Conservation (phyloP, 2,113 vertebrate genomes). For the Cephalophus harveyi region DNA sequence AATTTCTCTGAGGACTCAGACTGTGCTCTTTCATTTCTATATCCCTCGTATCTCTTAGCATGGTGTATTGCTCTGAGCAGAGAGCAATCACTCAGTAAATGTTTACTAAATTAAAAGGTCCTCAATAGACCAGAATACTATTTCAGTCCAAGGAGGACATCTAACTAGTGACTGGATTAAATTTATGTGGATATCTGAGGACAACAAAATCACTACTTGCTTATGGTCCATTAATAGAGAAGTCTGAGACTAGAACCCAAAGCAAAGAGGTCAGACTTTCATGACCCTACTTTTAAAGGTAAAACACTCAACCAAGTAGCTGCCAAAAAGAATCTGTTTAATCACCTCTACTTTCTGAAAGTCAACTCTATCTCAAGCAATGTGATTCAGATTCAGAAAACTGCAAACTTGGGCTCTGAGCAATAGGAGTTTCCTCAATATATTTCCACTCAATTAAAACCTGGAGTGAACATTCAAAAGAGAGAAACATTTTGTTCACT, state of each 20-base stretch:
- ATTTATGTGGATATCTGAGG: background rate
- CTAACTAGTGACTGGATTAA: background rate
- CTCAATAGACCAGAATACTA: background rate
- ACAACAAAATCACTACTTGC: background rate
- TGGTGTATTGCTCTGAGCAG: background rate
- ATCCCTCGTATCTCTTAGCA: background rate
- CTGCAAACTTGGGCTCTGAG: background rate
- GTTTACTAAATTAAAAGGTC: constrained; percentile 37
- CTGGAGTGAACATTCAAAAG: background rate
- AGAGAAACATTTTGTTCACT: background rate
- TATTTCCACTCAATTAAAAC: background rate
- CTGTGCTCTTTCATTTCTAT: background rate
- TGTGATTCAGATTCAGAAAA: background rate
- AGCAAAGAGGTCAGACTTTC: background rate
- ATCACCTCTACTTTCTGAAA: background rate
- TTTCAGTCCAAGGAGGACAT: background rate
- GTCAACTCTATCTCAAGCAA: background rate
- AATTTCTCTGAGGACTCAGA: background rate
- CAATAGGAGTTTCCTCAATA: background rate
- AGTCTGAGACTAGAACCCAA: background rate
- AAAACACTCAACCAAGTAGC: background rate
- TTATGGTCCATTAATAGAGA: background rate
- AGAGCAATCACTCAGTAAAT: background rate
- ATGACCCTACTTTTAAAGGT: background rate
- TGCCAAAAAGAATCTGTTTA: background rate